Conservation (phyloP, 1,140 invertebrate species). For the Gyrodactylus bullatarudis region DNA sequence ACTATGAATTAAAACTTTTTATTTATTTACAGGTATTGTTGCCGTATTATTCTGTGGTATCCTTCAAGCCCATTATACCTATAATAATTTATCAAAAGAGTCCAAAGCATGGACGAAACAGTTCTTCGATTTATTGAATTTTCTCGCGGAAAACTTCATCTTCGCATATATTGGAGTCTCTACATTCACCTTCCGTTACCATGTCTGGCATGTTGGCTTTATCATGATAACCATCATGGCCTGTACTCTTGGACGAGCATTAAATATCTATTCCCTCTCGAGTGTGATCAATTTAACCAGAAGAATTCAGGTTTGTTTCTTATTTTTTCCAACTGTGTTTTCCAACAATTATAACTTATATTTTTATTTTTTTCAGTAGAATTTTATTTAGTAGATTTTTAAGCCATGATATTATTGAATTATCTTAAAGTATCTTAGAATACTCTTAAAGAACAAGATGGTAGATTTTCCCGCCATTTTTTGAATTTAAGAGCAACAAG, state of each 20-base stretch:
- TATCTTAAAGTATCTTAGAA: too few relatives aligned
- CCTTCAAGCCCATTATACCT: slow-evolving; percentile 92
- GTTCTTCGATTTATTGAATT: slow-evolving; percentile 70
- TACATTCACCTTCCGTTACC: slow-evolving; percentile 82
- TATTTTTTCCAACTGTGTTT: too few relatives aligned
- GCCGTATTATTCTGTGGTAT: slow-evolving; percentile 27
- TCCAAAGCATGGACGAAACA: slow-evolving; percentile 56
- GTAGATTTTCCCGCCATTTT: too few relatives aligned
- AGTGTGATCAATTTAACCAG: slow-evolving; percentile 60
- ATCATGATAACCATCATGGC: slow-evolving; percentile 64
- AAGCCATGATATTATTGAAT: too few relatives aligned
- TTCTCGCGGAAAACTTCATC: slow-evolving; percentile 88
- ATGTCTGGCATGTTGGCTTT: slow-evolving; percentile 59
- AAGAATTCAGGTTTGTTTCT: slow-evolving; percentile 45
- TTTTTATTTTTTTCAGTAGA: too few relatives aligned
- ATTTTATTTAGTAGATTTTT: too few relatives aligned
- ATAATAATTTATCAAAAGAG: slow-evolving; percentile 58
- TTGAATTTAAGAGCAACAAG: too few relatives aligned
- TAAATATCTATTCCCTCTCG: slow-evolving; percentile 78
- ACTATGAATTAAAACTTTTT: too few relatives aligned
- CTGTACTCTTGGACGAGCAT: slow-evolving; percentile 47
- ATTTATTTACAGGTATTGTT: slow-evolving; percentile 61
- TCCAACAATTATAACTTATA: too few relatives aligned
- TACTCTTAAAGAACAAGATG: too few relatives aligned
- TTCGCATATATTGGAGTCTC: slow-evolving; percentile 93